Evolutionary conservation across 2,797 vertebrate species (phyloP).

Genomic region (Okamejei kenojei): DNA sequence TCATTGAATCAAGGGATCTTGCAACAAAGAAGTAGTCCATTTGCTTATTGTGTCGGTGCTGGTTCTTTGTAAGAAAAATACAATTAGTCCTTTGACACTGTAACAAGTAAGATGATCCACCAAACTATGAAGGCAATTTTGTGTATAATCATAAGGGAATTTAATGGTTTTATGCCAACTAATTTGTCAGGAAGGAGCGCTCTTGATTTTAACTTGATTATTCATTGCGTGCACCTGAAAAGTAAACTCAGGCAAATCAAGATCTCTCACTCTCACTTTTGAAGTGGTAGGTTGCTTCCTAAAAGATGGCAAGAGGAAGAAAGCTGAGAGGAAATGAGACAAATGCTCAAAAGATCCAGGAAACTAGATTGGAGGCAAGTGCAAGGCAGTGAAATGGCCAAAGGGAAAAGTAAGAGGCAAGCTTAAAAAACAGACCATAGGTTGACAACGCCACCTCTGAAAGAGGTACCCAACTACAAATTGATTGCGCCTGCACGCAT

Average conservation of each 20-base stretch:
- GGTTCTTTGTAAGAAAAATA: not conserved
- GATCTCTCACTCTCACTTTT: too few species aligned
- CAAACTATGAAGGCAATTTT: not conserved
- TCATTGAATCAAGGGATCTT: not conserved
- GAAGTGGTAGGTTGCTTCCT: too few species aligned
- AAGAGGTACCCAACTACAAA: conserved; percentile 90
- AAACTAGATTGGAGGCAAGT: too few species aligned
- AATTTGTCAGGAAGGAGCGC: not conserved
- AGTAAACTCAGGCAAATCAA: not conserved
- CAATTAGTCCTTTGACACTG: not conserved
- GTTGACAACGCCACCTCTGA: too few species aligned
- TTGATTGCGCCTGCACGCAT: conserved; percentile 95
- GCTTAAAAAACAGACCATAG: too few species aligned
- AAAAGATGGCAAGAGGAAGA: too few species aligned
- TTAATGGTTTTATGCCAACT: not conserved
- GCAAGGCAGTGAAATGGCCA: too few species aligned
- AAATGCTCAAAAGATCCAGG: too few species aligned
- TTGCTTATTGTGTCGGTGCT: not conserved
- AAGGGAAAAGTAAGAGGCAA: too few species aligned
- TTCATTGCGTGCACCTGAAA: not conserved
- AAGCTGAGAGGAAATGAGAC: too few species aligned
- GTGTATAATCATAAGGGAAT: not conserved
- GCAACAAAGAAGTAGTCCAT: not conserved
- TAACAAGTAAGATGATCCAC: not conserved
- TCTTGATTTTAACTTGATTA: not conserved